phyloP scores from a whole-genome alignment of 1,140 invertebrate genomes.

The Calephelis virginiensis region DNA sequence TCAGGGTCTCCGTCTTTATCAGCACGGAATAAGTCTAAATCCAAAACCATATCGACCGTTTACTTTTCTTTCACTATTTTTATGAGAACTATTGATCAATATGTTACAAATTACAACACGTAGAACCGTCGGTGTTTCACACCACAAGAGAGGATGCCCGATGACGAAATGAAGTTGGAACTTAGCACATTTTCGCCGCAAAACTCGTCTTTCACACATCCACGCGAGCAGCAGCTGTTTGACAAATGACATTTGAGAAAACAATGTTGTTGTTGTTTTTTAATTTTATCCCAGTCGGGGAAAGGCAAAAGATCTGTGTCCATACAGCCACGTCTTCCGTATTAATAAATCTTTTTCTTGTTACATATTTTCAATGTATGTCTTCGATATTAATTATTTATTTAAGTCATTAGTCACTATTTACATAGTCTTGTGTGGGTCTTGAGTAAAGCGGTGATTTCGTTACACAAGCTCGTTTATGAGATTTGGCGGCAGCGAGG shows the following conservation, averaged over 20 bases:
- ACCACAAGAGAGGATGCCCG: not conserved
- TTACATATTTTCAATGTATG: no score
- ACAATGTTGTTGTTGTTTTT: no score
- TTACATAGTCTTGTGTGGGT: no score
- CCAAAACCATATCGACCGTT: slow-evolving; percentile 91
- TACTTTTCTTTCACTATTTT: not conserved
- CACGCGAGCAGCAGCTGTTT: slow-evolving; percentile 11
- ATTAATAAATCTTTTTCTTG: no score
- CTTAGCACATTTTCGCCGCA: slow-evolving; percentile 1
- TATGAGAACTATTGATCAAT: not conserved
- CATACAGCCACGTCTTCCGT: no score
- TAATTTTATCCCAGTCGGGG: no score
- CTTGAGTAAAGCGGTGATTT: no score
- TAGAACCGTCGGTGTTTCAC: not conserved
- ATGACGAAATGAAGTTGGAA: not conserved
- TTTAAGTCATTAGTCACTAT: no score
- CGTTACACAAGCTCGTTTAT: no score
- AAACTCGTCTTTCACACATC: not conserved
- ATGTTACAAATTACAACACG: not conserved
- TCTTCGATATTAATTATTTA: no score
- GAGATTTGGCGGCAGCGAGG: no score
- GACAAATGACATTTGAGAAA: not conserved
- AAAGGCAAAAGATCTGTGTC: no score
- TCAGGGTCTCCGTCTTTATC: slow-evolving; percentile 98
- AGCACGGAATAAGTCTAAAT: slow-evolving; percentile 96